phyloP scores from a whole-genome alignment of 2,888 invertebrate genomes.

The Smittia sp. region DNA sequence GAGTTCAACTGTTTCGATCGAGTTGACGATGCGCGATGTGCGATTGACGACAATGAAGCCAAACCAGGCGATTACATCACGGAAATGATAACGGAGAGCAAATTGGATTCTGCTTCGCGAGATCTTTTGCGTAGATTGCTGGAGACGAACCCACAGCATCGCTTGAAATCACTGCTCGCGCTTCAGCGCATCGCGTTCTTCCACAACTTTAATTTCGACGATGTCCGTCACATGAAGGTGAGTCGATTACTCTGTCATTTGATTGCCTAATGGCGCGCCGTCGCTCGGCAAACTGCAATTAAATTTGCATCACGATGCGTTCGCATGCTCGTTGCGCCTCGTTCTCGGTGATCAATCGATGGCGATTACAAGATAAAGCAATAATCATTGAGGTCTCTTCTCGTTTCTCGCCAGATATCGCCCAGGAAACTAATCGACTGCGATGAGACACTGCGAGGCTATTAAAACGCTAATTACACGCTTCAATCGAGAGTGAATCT shows the following conservation, averaged over 20 bases:
- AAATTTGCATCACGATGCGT: neutral
- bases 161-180: slow-evolving; percentile 48
- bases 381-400: neutral
- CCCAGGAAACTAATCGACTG: slow-evolving; percentile 36
- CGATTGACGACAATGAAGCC: slow-evolving; percentile 3
- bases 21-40: slow-evolving; percentile 4
- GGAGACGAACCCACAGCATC: slow-evolving; percentile 46
- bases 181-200: slow-evolving; percentile 50
- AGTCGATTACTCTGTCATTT: slow-evolving; percentile 44
- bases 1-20: slow-evolving; percentile 18
- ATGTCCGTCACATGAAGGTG: slow-evolving; percentile 39
- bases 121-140: slow-evolving; percentile 48
- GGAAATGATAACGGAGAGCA: neutral
- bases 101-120: slow-evolving; percentile 44
- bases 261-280: neutral
- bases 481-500: neutral
- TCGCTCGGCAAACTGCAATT: neutral
- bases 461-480: neutral
- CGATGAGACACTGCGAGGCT: neutral
- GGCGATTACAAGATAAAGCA: neutral
- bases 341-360: neutral
- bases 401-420: slow-evolving; percentile 24
- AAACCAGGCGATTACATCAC: neutral
- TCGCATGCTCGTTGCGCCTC: neutral
- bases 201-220: slow-evolving; percentile 48